These are phyloP conservation scores for Thaleichthys pacificus DNA, from an alignment of 2,797 vertebrate species.

Conservation along the genomic window DNA sequence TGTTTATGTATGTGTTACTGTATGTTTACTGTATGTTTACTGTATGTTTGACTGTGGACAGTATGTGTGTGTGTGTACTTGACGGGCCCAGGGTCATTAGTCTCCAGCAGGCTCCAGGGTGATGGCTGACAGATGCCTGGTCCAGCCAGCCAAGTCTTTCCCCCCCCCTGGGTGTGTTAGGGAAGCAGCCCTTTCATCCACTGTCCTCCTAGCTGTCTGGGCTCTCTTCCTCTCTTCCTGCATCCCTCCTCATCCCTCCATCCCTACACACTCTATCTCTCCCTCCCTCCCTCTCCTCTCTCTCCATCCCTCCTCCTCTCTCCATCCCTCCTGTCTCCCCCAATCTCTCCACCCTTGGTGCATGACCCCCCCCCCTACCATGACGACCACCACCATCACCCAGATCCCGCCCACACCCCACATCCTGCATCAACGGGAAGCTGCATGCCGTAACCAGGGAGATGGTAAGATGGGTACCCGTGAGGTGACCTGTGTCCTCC, in stretches of 20 bases:
- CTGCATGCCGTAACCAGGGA: conserved; percentile 13
- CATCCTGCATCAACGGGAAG: neutral
- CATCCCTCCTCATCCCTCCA: conserved; percentile 29
- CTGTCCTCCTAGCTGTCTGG: neutral
- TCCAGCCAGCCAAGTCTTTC: neutral
- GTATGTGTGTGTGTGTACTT: neutral
- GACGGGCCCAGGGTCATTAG: conserved; percentile 1
- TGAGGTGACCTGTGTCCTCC: conserved; percentile 13
- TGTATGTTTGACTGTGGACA: neutral
- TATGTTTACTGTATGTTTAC: neutral
- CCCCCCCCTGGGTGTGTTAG: neutral
- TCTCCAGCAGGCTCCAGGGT: neutral
- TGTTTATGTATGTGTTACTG: too few relatives aligned
- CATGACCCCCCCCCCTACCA: neutral
- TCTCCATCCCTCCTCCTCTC: conserved; percentile 34
- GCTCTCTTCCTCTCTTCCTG: neutral
- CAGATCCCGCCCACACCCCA: neutral
- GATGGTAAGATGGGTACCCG: conserved; percentile 1
- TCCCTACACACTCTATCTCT: neutral
- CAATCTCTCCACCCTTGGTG: neutral
- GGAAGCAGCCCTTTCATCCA: neutral
- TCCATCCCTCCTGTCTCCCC: neutral
- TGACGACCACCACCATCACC: neutral
- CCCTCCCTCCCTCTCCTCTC: conserved; percentile 11
- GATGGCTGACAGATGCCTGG: conserved; percentile 1